Base-by-base conservation (phyloP, 2,888 invertebrate genomes). In the Platycheirus albimanus region DNA sequence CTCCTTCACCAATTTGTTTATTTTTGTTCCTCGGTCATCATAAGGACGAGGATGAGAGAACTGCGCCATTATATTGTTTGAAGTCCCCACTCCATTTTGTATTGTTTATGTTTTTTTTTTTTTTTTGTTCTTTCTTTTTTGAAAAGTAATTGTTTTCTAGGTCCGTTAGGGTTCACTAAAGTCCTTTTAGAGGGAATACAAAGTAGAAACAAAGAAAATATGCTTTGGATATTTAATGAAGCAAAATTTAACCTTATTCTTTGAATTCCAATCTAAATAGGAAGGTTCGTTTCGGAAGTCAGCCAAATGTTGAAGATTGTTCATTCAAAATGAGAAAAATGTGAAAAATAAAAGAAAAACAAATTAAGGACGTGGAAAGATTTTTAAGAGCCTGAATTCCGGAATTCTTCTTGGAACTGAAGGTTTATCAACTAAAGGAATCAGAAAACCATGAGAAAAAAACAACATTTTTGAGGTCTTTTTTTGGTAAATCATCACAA, bases 101-200 rank as follows among this genome's bases (percentile, higher is more conserved):
- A 0, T 28, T 17, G 1, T 30, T 24, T 41, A 11, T 30, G 47
- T 28, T 52, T n/a, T n/a, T n/a, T n/a, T n/a, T n/a, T n/a, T n/a
- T n/a, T n/a, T n/a, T n/a, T n/a, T n/a, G n/a, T n/a, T n/a, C n/a
- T n/a, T n/a, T n/a, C n/a, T 43, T 51, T 17, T 30, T 43, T 51
- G 6, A 30, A 79, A 67, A 74, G 63, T 80, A 69, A 74, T 75
- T 74, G 67, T 69, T 79, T 75, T 58, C 69, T 51, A 54, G 67
- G 43, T 52, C 78, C 47, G 10, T 28, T 49, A 13, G 28, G 13
- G 49, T 28, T 51, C 10, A 28, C 0, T 10, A 51, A 30, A 51
- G 11, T n/a, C 30, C 30, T 33, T 51, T 13, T 51, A 1, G 0
- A 7, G 49, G 24, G n/a, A 6, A 6, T 1, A n/a, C 3, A 28